Conservation (phyloP, 2,113 vertebrate genomes). For the Myotis lucifugus region DNA sequence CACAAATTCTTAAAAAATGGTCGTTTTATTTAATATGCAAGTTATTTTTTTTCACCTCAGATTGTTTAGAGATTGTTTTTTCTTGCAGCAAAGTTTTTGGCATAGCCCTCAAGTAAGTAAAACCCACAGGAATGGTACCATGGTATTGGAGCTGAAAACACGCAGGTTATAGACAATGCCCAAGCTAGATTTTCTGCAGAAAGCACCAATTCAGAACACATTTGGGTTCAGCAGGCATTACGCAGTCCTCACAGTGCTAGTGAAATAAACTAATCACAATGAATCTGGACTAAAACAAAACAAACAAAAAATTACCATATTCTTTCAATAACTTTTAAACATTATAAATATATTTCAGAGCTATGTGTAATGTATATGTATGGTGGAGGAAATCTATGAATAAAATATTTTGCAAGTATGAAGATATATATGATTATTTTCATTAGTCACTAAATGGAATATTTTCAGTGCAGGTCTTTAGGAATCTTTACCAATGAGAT, state of each 20-base stretch:
- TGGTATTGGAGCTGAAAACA: not conserved
- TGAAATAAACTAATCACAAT: constrained; percentile 30
- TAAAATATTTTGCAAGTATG: not conserved
- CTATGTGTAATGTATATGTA: not conserved
- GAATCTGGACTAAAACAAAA: not conserved
- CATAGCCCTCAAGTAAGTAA: not conserved
- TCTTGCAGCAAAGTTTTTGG: not conserved
- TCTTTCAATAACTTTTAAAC: not conserved
- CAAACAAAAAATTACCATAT: not conserved
- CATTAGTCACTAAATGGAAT: not conserved
- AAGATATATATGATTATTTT: not conserved
- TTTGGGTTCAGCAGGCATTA: not conserved
- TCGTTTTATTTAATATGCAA: constrained; percentile 45
- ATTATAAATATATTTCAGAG: not conserved
- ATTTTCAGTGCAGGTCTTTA: not conserved
- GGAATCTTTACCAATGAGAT: not conserved
- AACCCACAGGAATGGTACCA: not conserved
- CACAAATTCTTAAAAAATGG: constrained; percentile 49
- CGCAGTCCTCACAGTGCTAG: not conserved
- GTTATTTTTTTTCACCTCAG: not conserved
- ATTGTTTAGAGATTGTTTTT: not conserved
- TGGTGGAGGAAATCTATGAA: not conserved
- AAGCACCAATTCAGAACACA: not conserved
- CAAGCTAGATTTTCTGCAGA: not conserved
- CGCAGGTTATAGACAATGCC: not conserved